Evolutionary conservation across 2,797 vertebrate genomes (phyloP), one percentile per base, ranked within the genome.

Genomic region (Jordanella pulchra): DNA sequence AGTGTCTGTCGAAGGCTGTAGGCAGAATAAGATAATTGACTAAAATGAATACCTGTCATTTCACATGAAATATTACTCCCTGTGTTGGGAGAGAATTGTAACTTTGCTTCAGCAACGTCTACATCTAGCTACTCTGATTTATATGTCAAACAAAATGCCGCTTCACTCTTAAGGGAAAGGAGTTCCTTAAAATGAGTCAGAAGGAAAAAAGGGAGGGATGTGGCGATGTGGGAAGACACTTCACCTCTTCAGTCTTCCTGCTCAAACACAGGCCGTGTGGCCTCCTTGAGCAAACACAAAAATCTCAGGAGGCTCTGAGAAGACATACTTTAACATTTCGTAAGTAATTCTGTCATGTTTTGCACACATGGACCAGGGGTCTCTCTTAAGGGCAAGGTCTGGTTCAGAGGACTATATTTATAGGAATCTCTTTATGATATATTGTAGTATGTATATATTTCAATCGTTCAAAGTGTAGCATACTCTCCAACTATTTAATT

Each of bases 211-310:
- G 18, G 6, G 28, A 25, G 27, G 25, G 23, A 50, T 50, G 32
- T 39, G 65, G 32, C 32, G 65, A 60, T 32, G 44, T 50, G 54
- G 64, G 28, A 60, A 74, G 75, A 53, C 51, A 35, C 35, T 61
- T 76, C 76, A 69, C 75, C 77, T 84, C 50, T 50, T 60, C 67
- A 64, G 35, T 65, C 56, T 64, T 77, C 51, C 58, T 84, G 64
- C 71, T 77, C 88, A 78, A 75, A 75, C 55, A 81, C 53, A 35
- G 78, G 54, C 2, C 3, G 2, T 0, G 0, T 54, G 25, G 42
- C 87, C 87, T 85, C 86, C 87, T 79, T 91, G 23, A 77, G 84
- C 85, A 92, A 90, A 92, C 81, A 83, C 67, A 66, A 2, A 68
- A 72, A 71, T 80, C 70, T 75, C 83, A 76, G 69, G 67, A 65